Percentiles rank a stretch among this genome's conserved stretches.
Evolutionary conservation across 2,113 vertebrate genomes (phyloP).

Genomic region (Neotoma lepida): DNA sequence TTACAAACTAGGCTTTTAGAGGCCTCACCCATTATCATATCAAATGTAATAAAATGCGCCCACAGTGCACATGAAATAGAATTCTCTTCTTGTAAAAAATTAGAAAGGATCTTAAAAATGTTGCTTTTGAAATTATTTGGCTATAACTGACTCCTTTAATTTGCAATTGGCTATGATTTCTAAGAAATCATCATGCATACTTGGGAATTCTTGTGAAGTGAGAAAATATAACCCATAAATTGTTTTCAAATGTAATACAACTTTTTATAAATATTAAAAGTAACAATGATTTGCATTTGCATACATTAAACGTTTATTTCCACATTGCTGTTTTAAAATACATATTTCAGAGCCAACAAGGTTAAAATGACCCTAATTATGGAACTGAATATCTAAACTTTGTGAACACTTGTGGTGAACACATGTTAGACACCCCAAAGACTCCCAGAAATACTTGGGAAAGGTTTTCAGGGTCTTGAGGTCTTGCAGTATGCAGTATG

Average conservation of each 20-base stretch:
- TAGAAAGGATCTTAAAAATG: slow-evolving; percentile 30
- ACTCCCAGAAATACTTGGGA: slow-evolving; percentile 38
- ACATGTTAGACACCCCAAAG: slow-evolving; percentile 41
- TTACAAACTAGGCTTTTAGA: background rate
- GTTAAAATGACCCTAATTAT: slow-evolving; percentile 59
- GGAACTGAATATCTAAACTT: slow-evolving; percentile 37
- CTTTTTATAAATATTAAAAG: slow-evolving; percentile 61
- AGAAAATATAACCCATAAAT: slow-evolving; percentile 62
- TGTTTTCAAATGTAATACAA: slow-evolving; percentile 63
- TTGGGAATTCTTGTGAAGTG: slow-evolving; percentile 59
- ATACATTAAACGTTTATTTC: slow-evolving; percentile 64
- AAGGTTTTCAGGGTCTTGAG: background rate
- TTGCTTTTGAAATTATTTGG: slow-evolving; percentile 66
- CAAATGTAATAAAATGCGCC: slow-evolving; percentile 40
- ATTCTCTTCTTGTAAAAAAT: slow-evolving; percentile 45
- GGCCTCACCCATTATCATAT: slow-evolving; percentile 14
- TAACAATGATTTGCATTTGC: slow-evolving; percentile 48
- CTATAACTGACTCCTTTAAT: slow-evolving; percentile 54
- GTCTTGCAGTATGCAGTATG: slow-evolving; percentile 1
- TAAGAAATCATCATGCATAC: slow-evolving; percentile 47
- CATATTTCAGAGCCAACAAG: slow-evolving; percentile 50
- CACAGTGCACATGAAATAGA: slow-evolving; percentile 41
- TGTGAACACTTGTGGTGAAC: slow-evolving; percentile 43
- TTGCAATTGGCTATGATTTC: slow-evolving; percentile 59
- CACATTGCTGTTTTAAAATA: slow-evolving; percentile 20